Evolutionary conservation across 2,888 invertebrate species (phyloP), one percentile per base, ranked within the genome.

Genomic region (Drosophila anceps): DNA sequence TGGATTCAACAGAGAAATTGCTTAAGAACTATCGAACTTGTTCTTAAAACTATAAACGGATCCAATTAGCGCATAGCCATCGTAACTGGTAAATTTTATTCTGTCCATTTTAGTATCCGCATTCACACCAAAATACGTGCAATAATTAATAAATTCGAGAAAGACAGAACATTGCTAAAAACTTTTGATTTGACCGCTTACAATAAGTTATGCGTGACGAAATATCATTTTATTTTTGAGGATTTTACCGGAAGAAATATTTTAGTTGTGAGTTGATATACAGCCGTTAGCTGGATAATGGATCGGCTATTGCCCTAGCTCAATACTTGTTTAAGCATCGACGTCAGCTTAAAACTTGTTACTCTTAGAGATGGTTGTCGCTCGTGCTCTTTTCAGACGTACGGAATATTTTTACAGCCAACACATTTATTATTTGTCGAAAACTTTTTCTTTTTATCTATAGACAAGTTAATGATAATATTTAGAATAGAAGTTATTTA

Each of bases 11-110:
- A 77, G 64, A 54, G 72, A 81, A 78, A 78, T 77, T 64, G 61
- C 50, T 62, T 54, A 43, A 64, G 70, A 85, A 77, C 88, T 90
- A 88, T 73, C 71, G 59, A 81, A 89, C 83, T 65, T 78, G 83
- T 86, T 84, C 74, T 65, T 37, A 7, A 70, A 62, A 71, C 57
- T 51, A 81, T 55, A 51, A 68, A 55, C 62, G 51, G 41, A 53
- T 55, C 66, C 72, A 71, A 81, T 81, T 76, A 81, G 50, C 35
- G 9, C 54, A 55, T 18, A 61, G 24, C 46, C 44, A 24, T 64
- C 54, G 50, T 71, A 76, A 64, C 76, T 65, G 57, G 41, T 64
- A 57, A 69, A 33, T 64, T 54, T 41, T 50, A 58, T 57, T 15
- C 54, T 44, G 29, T 18, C 48, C 33, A 27, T 35, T 59, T 33